phyloP scores from a whole-genome alignment of 2,888 invertebrate genomes.

The Siphonodentalium dalli region DNA sequence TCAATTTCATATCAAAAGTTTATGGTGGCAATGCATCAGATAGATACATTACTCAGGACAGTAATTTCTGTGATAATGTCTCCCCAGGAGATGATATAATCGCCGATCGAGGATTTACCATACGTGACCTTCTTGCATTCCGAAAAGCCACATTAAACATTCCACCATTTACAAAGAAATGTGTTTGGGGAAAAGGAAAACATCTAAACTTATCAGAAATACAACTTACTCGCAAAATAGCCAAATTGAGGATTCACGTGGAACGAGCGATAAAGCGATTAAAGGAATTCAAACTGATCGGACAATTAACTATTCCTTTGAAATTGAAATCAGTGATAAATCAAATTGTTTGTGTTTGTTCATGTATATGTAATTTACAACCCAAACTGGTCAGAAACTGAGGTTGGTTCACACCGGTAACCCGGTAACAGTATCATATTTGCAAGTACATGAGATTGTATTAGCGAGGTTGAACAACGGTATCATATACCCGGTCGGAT shows the following conservation, averaged over 20 bases:
- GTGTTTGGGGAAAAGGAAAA: constrained; percentile 10
- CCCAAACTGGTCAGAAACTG: constrained; percentile 5
- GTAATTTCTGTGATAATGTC: constrained; percentile 1
- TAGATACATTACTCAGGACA: no score
- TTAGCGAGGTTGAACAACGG: no score
- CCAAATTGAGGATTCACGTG: constrained; percentile 9
- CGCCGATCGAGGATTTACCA: constrained; percentile 11
- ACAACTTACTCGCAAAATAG: constrained; percentile 2
- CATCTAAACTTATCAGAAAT: background rate
- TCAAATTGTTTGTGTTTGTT: constrained; percentile 4
- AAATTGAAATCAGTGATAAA: constrained; percentile 8
- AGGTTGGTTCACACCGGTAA: no score
- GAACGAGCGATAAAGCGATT: constrained; percentile 10
- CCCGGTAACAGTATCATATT: no score
- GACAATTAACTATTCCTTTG: constrained; percentile 3
- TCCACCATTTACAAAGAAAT: constrained; percentile 10
- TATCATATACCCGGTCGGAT: no score
- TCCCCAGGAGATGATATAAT: constrained; percentile 10
- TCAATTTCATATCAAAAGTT: no score
- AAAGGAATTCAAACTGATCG: constrained; percentile 7
- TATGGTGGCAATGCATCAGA: no score
- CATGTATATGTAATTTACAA: constrained; percentile 10
- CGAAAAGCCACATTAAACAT: background rate
- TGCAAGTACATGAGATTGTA: no score
- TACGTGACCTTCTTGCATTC: constrained; percentile 4